These are phyloP conservation scores for Ceyx cyanopectus DNA, from an alignment of 2,113 vertebrate genomes.

Conservation along the genomic window DNA sequence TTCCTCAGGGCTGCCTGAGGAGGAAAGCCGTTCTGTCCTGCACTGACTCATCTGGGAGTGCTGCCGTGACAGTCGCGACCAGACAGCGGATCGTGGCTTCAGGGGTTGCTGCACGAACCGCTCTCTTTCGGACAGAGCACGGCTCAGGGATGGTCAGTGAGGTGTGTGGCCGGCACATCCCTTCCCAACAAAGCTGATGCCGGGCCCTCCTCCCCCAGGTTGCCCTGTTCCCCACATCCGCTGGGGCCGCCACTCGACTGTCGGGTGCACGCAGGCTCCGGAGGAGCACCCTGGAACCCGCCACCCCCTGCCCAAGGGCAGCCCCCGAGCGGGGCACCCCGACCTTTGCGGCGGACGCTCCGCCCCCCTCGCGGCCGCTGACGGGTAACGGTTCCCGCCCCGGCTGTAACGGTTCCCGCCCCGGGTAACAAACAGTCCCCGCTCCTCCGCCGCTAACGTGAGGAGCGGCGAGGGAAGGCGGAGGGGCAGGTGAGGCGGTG, in stretches of 20 bases:
- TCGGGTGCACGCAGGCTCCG: fast-evolving
- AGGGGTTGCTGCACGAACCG: fast-evolving
- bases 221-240: fast-evolving
- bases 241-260: fast-evolving
- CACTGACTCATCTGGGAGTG: fast-evolving
- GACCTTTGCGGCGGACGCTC: neutral
- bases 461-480: neutral
- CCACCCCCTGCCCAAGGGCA: fast-evolving
- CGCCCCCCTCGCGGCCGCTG: neutral
- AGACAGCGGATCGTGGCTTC: fast-evolving
- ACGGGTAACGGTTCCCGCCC: too few species aligned
- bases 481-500: neutral
- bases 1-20: too few species aligned
- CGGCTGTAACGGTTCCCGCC: neutral
- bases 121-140: fast-evolving
- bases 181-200: fast-evolving
- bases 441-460: neutral
- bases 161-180: fast-evolving
- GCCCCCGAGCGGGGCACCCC: fast-evolving
- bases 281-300: fast-evolving
- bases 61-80: fast-evolving
- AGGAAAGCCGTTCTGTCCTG: neutral
- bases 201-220: fast-evolving
- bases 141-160: fast-evolving
- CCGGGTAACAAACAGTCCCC: neutral